Evolutionary conservation across 2,888 invertebrate species (phyloP).

Genomic region (Drosophila phalerata): DNA sequence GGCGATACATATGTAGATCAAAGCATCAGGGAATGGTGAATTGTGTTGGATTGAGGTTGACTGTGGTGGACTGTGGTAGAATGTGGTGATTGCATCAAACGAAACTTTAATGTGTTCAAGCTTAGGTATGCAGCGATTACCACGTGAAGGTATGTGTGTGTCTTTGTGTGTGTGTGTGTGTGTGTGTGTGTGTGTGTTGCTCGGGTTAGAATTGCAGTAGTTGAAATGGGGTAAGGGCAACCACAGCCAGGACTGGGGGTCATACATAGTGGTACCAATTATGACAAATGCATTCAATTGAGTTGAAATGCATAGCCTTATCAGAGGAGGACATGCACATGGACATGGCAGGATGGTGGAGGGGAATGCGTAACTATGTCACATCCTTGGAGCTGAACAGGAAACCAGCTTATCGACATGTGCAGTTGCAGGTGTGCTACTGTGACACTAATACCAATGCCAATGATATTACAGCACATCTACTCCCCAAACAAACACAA

Average conservation of each 20-base stretch:
- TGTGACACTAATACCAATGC: conserved; percentile 35
- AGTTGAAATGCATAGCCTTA: conserved; percentile 65
- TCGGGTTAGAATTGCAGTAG: conserved; percentile 34
- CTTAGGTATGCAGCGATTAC: conserved; percentile 27
- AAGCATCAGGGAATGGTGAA: conserved; percentile 5
- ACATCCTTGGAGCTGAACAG: background rate
- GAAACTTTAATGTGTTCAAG: conserved; percentile 56
- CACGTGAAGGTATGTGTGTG: conserved; percentile 23
- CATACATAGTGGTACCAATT: conserved; percentile 53
- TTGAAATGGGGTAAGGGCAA: conserved; percentile 17
- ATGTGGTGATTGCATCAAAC: conserved; percentile 26
- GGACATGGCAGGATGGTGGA: background rate
- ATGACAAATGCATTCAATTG: conserved; percentile 77
- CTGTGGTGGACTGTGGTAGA: background rate
- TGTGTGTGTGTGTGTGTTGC: conserved; percentile 13
- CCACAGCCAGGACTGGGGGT: background rate
- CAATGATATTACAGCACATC: conserved; percentile 13
- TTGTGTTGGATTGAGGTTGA: background rate
- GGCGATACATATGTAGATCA: conserved; percentile 25
- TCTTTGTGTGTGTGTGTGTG: conserved; percentile 10
- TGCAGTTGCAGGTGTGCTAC: conserved; percentile 41
- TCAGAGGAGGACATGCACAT: conserved; percentile 47
- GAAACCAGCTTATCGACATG: conserved; percentile 46
- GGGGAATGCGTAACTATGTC: conserved; percentile 2
- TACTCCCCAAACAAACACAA: conserved; percentile 2